Percentiles rank a stretch among this genome's conserved stretches.
phyloP scores from a whole-genome alignment of 2,113 vertebrate genomes.

The Casuarius casuarius region DNA sequence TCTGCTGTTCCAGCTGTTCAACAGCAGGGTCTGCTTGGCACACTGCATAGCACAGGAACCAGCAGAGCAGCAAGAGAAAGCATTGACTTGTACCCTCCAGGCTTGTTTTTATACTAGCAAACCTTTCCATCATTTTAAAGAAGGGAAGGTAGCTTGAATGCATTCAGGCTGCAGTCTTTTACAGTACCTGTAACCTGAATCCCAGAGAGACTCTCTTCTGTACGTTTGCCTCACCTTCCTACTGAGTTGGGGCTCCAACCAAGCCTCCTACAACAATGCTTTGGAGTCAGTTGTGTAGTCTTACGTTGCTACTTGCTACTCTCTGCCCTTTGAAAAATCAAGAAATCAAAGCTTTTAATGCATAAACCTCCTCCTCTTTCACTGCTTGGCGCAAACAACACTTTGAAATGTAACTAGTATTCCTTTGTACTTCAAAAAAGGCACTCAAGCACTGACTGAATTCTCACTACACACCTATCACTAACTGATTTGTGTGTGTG shows the following conservation, averaged over 20 bases:
- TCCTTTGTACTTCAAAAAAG: not conserved
- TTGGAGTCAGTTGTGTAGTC: not conserved
- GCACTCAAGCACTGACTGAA: fast-evolving
- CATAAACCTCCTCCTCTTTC: not conserved
- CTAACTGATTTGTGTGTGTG: fast-evolving
- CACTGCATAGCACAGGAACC: not conserved
- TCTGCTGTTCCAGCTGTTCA: not conserved
- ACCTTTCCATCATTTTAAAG: not conserved
- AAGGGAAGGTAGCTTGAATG: not conserved
- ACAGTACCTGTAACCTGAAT: not conserved
- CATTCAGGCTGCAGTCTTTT: fast-evolving
- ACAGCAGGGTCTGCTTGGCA: not conserved
- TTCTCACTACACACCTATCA: fast-evolving
- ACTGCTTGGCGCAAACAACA: fast-evolving
- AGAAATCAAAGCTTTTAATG: not conserved
- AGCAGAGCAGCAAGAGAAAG: not conserved
- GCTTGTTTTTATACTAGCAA: not conserved
- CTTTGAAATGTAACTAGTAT: not conserved
- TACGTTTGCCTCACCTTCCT: not conserved
- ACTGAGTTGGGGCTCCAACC: not conserved
- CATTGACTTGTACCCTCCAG: not conserved
- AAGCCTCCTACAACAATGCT: fast-evolving
- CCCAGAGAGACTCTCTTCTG: fast-evolving
- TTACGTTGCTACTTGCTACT: not conserved
- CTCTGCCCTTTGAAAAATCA: not conserved